Evolutionary conservation across 2,888 invertebrate species (phyloP).

Genomic region (Electrophaes corylata): DNA sequence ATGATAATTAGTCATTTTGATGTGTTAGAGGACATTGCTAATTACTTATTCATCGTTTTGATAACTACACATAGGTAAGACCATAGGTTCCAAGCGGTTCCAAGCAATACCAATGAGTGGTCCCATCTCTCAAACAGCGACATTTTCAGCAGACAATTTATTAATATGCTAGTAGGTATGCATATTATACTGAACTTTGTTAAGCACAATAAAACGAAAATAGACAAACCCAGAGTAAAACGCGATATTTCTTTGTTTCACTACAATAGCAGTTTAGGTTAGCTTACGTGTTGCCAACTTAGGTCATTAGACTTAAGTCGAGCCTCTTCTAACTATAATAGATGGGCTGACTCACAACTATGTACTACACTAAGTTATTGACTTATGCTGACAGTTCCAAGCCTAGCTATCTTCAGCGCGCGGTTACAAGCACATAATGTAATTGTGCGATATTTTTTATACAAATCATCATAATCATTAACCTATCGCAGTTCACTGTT

Average conservation of each 20-base stretch:
- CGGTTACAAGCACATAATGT: not conserved
- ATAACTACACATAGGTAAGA: too few species aligned
- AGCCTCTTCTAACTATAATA: constrained; percentile 20
- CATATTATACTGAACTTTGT: too few species aligned
- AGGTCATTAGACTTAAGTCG: constrained; percentile 30
- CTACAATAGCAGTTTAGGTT: constrained; percentile 5
- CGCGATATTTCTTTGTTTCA: constrained; percentile 18
- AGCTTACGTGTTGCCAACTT: constrained; percentile 30
- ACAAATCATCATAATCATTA: too few species aligned
- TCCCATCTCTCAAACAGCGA: too few species aligned
- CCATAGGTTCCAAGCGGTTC: too few species aligned
- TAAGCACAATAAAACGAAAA: not conserved
- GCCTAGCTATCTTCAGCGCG: not conserved
- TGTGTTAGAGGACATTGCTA: too few species aligned
- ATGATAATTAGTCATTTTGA: too few species aligned
- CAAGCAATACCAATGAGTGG: too few species aligned
- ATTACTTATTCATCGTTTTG: too few species aligned
- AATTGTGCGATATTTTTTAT: not conserved
- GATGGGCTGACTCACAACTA: constrained; percentile 23
- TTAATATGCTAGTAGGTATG: too few species aligned
- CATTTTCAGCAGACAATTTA: too few species aligned
- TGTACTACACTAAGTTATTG: constrained; percentile 21
- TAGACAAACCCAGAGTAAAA: not conserved
- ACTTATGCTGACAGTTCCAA: constrained; percentile 12
- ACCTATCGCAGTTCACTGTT: too few species aligned